Conservation (phyloP, 2,113 vertebrate species). For the Rhagologus leucostigma region DNA sequence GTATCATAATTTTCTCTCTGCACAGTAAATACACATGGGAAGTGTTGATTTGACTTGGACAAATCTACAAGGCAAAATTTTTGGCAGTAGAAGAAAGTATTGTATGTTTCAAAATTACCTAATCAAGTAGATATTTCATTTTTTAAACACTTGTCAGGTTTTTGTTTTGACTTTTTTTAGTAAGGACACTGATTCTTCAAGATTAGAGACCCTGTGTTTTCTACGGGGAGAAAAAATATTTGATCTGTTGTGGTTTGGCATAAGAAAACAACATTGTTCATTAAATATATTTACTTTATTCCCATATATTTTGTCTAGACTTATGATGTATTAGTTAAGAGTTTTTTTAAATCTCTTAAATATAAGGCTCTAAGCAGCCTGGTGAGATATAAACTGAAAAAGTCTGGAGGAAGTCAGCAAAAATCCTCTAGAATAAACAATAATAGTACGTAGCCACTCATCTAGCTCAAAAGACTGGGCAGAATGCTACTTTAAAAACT, state of each 20-base stretch:
- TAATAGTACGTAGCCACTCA: neutral
- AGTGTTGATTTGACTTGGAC: constrained; percentile 69
- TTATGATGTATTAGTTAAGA: constrained; percentile 45
- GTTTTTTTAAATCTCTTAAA: constrained; percentile 46
- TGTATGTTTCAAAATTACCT: constrained; percentile 67
- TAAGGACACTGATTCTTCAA: constrained; percentile 55
- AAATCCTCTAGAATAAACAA: constrained; percentile 46
- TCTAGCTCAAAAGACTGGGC: neutral
- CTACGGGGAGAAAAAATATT: constrained; percentile 55
- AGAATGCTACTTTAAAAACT: neutral
- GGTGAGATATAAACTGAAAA: constrained; percentile 56
- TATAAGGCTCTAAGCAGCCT: constrained; percentile 29
- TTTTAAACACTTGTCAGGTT: constrained; percentile 57
- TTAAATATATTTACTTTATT: constrained; percentile 64
- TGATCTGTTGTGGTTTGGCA: constrained; percentile 55
- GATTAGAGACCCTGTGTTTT: constrained; percentile 51
- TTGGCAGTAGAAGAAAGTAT: constrained; percentile 63
- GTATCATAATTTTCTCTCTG: constrained; percentile 44
- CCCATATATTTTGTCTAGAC: constrained; percentile 64
- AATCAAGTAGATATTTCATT: constrained; percentile 68
- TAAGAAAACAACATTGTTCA: constrained; percentile 52
- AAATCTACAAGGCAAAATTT: constrained; percentile 62
- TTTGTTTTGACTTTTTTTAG: constrained; percentile 54
- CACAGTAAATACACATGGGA: constrained; percentile 55
- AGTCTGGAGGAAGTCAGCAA: constrained; percentile 47